Evolutionary conservation across 2,113 vertebrate species (phyloP).

Genomic region (Daphoenositta chrysoptera): DNA sequence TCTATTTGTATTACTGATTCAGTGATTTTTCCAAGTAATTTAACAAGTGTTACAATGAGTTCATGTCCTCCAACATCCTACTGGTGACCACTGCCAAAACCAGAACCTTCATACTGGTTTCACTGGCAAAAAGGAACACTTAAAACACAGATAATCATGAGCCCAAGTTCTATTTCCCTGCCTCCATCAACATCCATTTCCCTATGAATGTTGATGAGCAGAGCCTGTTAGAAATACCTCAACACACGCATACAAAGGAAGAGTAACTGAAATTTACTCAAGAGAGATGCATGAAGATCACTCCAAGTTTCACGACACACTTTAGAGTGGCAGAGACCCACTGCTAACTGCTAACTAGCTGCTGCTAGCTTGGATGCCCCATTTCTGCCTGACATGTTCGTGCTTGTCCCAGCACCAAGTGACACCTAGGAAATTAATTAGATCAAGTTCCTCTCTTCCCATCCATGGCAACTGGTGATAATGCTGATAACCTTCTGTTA

Average conservation of each 20-base stretch:
- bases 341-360: not conserved
- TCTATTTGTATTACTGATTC: not conserved
- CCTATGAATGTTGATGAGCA: rapidly evolving
- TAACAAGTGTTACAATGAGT: not conserved
- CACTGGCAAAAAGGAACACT: not conserved
- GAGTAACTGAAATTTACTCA: not conserved
- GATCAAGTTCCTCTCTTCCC: not conserved
- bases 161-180: not conserved
- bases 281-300: not conserved
- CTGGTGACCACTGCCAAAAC: not conserved
- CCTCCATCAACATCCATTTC: no score
- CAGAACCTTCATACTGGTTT: not conserved
- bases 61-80: not conserved
- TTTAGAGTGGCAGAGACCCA: not conserved
- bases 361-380: no score
- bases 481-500: not conserved
- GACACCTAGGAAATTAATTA: not conserved
- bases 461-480: not conserved
- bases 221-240: not conserved
- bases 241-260: not conserved
- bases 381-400: not conserved
- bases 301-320: not conserved
- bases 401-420: not conserved
- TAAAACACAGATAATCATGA: not conserved
- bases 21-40: not conserved